Evolutionary conservation across 1,140 invertebrate genomes (phyloP).

Genomic region (Meloidogyne exigua): DNA sequence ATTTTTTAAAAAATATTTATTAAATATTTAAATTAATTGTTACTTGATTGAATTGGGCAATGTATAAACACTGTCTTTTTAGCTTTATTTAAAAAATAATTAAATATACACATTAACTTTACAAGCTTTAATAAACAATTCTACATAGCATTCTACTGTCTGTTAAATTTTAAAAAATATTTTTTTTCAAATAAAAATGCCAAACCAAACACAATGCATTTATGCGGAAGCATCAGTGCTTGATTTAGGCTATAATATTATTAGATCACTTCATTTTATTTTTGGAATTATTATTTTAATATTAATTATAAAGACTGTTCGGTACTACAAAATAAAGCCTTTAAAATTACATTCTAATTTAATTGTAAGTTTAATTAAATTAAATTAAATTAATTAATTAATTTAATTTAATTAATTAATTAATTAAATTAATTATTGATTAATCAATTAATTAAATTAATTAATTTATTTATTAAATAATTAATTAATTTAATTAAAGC

Average conservation of each 20-base stretch:
- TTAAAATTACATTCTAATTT: conserved; percentile 15
- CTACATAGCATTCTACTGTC: no score
- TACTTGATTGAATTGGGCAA: no score
- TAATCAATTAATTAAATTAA: no score
- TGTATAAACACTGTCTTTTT: no score
- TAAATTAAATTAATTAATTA: no score
- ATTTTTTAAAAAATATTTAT: no score
- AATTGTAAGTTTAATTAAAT: conserved; percentile 1
- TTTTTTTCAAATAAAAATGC: neutral
- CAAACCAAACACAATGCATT: neutral
- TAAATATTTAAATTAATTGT: no score
- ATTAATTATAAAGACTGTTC: conserved; percentile 4
- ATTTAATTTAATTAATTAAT: neutral
- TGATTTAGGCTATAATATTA: conserved; percentile 13
- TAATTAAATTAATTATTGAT: no score
- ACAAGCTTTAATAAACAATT: no score
- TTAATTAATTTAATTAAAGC: neutral
- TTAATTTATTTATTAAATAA: neutral
- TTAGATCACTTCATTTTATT: neutral
- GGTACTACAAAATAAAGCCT: conserved; percentile 9
- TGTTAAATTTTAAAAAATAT: neutral
- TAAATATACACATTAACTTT: no score
- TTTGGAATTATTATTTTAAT: conserved; percentile 8
- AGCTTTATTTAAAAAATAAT: no score
- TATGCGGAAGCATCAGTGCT: neutral